Evolutionary conservation across 1,140 invertebrate genomes (phyloP), one percentile per base, ranked within the genome.

Genomic region (Amyelois transitella): DNA sequence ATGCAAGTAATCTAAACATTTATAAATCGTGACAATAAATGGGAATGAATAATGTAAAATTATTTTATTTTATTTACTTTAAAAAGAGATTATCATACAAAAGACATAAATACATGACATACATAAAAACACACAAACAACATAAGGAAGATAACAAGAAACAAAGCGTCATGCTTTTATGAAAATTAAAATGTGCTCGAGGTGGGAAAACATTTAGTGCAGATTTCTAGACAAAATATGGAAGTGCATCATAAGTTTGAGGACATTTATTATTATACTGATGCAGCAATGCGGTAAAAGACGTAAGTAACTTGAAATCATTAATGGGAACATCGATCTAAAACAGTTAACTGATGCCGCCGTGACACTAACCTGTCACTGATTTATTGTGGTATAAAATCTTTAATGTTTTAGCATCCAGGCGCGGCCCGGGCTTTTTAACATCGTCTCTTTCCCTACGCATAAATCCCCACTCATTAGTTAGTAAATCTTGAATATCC

Each of bases 381-480:
- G 81, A 74, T 66, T 82, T 82, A 79, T 86, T 86, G 75, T 76
- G 72, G 78, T 77, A 77, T 69, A 81, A 81, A 72, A 82, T 70
- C 73, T 80, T 86, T 81, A 86, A 75, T 25, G 70, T 77, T 77
- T 88, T 81, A 53, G 83, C 84, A 66, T 89, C 91, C 82, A 94
- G 92, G 44, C 90, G 91, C 18, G 96, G 96, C 24, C 96, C 96
- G 1, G 96, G 96, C 89, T 98, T 98, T 88, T 98, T 98, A n/a
- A 97, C 96, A 87, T 97, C 96, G 32, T 97, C 90, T 67, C 96
- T 91, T 90, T 97, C 96, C 56, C 92, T 92, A 66, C 96, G 91
- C 63, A 95, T 93, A 83, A 97, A 97, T 22, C 94, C 94, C 89
- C 91, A 86, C 69, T 89, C 88, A 66, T 86, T 89, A 76, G 89